Evolutionary conservation across 2,113 vertebrate genomes (phyloP).

Genomic region (Phylloscopus trochilus): DNA sequence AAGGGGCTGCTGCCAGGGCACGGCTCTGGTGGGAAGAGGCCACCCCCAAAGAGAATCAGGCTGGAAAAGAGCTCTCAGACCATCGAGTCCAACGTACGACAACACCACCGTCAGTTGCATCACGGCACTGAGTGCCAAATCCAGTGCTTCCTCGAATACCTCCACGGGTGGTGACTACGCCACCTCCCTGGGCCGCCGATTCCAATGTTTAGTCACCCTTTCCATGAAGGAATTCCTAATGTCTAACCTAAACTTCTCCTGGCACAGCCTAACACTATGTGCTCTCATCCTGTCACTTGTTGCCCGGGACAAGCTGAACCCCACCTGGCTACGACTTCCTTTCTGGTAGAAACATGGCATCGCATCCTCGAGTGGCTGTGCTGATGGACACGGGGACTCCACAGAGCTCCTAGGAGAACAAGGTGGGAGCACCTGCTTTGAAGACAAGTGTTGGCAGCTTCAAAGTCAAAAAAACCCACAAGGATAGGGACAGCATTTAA

Average conservation of each 20-base stretch:
- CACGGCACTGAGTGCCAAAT: background rate
- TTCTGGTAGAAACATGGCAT: background rate
- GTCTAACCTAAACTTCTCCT: background rate
- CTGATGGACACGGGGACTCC: background rate
- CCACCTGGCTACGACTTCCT: background rate
- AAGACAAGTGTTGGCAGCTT: fast-evolving
- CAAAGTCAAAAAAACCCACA: no score
- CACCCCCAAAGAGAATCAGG: background rate
- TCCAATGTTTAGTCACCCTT: background rate
- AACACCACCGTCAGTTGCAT: background rate
- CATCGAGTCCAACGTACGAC: background rate
- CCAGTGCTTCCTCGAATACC: background rate
- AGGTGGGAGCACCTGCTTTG: background rate
- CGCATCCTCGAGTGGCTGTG: fast-evolving
- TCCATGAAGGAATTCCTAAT: background rate
- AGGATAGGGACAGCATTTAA: background rate
- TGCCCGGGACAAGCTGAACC: background rate
- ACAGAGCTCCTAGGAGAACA: background rate
- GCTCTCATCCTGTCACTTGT: background rate
- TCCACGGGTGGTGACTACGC: background rate
- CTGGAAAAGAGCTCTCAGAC: background rate
- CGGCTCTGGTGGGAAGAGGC: background rate
- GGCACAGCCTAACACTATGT: background rate
- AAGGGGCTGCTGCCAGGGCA: fast-evolving
- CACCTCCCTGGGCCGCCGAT: background rate